Base-by-base conservation (phyloP, 2,888 invertebrate genomes). In the Sussaba pulchella region DNA sequence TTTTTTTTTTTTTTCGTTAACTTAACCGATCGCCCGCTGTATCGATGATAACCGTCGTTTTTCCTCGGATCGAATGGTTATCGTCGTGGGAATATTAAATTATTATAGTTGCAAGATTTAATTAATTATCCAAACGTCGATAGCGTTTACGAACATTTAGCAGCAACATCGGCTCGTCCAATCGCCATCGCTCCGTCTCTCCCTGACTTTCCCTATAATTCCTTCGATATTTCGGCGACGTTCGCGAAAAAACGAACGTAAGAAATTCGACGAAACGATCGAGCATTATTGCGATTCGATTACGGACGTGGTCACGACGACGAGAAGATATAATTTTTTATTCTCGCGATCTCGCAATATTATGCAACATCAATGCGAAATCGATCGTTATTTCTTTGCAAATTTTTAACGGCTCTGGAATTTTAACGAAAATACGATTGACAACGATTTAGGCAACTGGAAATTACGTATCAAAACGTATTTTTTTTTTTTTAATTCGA, bases 351-450 rank as follows among this genome's bases (percentile, higher is more conserved):
- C n/a, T 71, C 14, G 43, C 45, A 19, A 24, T 12, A 57, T 47
- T 57, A 54, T 24, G 24, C 52, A 24, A 26, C 52, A 69, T 26
- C 17, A 36, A 54, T 43, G 3, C 41, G 47, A 39, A 52, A 73
- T 54, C 31, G 31, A 36, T 63, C 31, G 26, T 41, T 52, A 54
- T 14, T 64, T 64, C 26, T 76, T 72, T 75, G n/a, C n/a, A n/a
- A n/a, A 76, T 76, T 76, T 76, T n/a, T n/a, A n/a, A n/a, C n/a
- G 50, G 14, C 73, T 77, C 47, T 69, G 76, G 64, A n/a, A n/a
- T n/a, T n/a, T n/a, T n/a, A n/a, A n/a, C n/a, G n/a, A 45, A 72
- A 80, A 57, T 81, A 76, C 72, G n/a, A 76, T 76, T 24, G 45
- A 69, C 50, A 77, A 77, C 57, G 50, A 76, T n/a, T 81, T 77